Conservation (phyloP, 2,888 invertebrate species). For the Caenorhabditis sp. region DNA sequence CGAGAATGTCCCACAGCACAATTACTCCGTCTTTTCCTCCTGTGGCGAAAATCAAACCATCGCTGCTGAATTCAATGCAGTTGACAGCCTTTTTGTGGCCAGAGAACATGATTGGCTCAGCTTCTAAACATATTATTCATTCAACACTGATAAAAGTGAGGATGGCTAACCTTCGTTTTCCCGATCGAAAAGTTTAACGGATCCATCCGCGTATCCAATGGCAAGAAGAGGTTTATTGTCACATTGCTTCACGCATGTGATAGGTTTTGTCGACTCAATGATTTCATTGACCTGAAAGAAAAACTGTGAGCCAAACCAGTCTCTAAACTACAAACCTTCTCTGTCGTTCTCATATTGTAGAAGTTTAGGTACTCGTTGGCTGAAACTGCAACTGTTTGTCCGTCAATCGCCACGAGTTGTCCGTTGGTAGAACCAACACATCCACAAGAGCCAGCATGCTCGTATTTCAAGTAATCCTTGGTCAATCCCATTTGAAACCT, state of each 20-base stretch:
- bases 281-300: slow-evolving; percentile 72
- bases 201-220: slow-evolving; percentile 92
- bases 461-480: slow-evolving; percentile 95
- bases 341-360: slow-evolving; percentile 93
- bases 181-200: slow-evolving; percentile 85
- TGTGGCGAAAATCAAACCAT: slow-evolving; percentile 92
- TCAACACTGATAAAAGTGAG: neutral
- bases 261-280: slow-evolving; percentile 87
- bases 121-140: slow-evolving; percentile 82
- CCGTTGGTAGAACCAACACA: slow-evolving; percentile 89
- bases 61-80: slow-evolving; percentile 90
- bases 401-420: slow-evolving; percentile 90
- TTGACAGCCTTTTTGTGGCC: slow-evolving; percentile 93
- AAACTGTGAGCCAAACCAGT: too few relatives aligned
- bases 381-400: slow-evolving; percentile 91
- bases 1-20: slow-evolving; percentile 95
- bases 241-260: slow-evolving; percentile 89
- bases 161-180: slow-evolving; percentile 43
- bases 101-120: slow-evolving; percentile 88
- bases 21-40: slow-evolving; percentile 96
- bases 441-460: slow-evolving; percentile 91
- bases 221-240: slow-evolving; percentile 90
- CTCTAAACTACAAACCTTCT: slow-evolving; percentile 87
- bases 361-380: slow-evolving; percentile 95
- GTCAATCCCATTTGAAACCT: slow-evolving; percentile 84